These are phyloP conservation scores for Bombus confusus DNA, from an alignment of 1,140 invertebrate genomes.

Conservation along the genomic window DNA sequence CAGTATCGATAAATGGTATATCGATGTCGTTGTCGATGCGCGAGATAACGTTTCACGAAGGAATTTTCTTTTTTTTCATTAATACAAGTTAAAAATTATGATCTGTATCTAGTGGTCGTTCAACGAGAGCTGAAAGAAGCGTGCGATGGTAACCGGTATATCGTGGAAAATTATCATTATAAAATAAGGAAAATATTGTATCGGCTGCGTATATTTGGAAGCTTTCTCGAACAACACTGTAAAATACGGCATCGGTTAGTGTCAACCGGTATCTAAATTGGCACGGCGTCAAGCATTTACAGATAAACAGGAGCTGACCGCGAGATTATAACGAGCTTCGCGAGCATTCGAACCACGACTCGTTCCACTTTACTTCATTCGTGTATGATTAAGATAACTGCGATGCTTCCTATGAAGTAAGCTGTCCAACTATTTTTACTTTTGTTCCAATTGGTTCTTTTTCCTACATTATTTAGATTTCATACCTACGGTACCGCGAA, in stretches of 20 bases:
- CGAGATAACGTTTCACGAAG: neutral
- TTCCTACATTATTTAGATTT: neutral
- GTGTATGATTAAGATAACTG: slow-evolving; percentile 14
- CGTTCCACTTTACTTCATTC: slow-evolving; percentile 15
- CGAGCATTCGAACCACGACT: neutral
- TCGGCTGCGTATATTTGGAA: neutral
- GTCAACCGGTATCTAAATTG: slow-evolving; percentile 29
- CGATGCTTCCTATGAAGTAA: neutral
- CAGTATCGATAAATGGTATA: too few species aligned
- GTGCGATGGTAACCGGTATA: neutral
- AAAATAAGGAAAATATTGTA: neutral
- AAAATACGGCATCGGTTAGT: slow-evolving; percentile 12
- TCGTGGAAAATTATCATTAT: neutral
- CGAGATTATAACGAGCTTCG: slow-evolving; percentile 33
- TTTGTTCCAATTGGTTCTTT: neutral
- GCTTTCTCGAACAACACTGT: neutral
- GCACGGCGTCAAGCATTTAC: slow-evolving; percentile 18
- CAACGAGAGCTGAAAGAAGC: neutral
- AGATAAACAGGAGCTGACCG: slow-evolving; percentile 16
- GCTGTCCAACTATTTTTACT: neutral
- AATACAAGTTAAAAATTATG: neutral
- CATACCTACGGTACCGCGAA: neutral
- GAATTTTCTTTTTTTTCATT: neutral
- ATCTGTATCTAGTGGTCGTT: neutral
- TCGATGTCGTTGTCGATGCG: too few species aligned